phyloP scores from a whole-genome alignment of 2,888 invertebrate species.

The Halocaridina rubra region DNA sequence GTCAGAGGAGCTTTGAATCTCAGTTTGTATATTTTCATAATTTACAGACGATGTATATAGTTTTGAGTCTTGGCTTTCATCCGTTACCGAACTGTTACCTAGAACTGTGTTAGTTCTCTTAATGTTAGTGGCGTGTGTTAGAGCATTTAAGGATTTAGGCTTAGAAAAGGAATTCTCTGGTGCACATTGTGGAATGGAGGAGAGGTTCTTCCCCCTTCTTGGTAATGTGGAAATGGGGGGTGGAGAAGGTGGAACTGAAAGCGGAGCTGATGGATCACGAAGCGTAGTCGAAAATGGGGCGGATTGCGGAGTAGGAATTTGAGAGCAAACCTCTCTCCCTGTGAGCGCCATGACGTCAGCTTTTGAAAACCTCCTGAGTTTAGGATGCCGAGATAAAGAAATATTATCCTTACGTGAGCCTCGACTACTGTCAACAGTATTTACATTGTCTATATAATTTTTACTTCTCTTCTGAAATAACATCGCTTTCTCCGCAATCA shows the following conservation, averaged over 20 bases:
- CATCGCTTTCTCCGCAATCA: conserved; percentile 10
- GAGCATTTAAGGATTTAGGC: too few species aligned
- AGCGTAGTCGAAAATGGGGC: neutral
- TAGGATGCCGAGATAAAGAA: neutral
- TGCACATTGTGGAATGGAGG: too few species aligned
- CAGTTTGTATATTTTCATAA: too few species aligned
- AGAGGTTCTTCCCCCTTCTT: neutral
- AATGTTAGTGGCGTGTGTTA: too few species aligned
- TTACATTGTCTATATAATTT: neutral
- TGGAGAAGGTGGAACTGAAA: neutral
- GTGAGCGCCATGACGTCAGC: neutral
- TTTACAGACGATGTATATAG: too few species aligned
- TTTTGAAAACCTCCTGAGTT: neutral
- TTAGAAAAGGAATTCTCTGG: too few species aligned
- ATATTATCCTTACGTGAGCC: neutral
- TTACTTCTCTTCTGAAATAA: neutral
- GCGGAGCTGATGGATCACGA: too few species aligned
- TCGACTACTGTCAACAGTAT: neutral
- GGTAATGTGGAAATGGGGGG: neutral
- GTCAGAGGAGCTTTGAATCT: too few species aligned
- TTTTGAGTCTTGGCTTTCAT: too few species aligned
- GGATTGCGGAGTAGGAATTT: neutral
- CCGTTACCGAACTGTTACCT: too few species aligned
- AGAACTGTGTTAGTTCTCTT: too few species aligned
- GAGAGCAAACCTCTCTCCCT: too few species aligned